Evolutionary conservation across 64 coral and sea anemone genomes (phyloP).

Genomic region (Platygyra sinensis): DNA sequence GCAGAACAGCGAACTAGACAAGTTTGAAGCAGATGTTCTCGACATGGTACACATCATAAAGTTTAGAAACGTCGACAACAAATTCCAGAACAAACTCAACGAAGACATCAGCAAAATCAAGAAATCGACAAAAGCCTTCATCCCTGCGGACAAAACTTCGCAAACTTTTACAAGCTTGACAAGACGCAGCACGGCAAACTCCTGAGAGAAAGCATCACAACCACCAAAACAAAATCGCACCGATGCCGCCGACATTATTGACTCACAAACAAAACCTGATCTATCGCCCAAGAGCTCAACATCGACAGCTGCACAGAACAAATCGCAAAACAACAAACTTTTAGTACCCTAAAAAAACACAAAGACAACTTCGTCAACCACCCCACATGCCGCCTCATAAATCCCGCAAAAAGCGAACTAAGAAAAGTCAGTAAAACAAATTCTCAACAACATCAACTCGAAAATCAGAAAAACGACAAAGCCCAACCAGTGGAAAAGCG

Average conservation of each 20-base stretch:
- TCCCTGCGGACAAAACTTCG: constrained; percentile 51
- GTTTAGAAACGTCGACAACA: constrained; percentile 47
- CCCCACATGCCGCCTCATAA: no score
- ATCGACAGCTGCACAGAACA: constrained; percentile 29
- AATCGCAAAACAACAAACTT: constrained; percentile 60
- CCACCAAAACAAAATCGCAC: no score
- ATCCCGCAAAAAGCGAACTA: no score
- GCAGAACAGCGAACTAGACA: no score
- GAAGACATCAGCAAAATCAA: constrained; percentile 66
- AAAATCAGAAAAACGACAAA: constrained; percentile 55
- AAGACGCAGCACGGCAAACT: constrained; percentile 35
- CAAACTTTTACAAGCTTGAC: constrained; percentile 56
- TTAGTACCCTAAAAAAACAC: no score
- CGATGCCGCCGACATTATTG: no score
- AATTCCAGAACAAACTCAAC: constrained; percentile 57
- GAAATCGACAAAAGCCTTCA: constrained; percentile 70
- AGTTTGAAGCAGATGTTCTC: constrained; percentile 53
- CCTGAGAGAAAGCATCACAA: constrained; percentile 52
- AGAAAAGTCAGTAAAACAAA: constrained; percentile 61
- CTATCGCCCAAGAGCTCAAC: constrained; percentile 56
- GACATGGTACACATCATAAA: constrained; percentile 56
- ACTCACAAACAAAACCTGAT: constrained; percentile 64
- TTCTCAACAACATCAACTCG: constrained; percentile 55
- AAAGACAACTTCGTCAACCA: no score
- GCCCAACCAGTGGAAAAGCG: constrained; percentile 71